Base-by-base conservation (phyloP, 2,888 invertebrate genomes). In the Hirtodrosophila trivittata region DNA sequence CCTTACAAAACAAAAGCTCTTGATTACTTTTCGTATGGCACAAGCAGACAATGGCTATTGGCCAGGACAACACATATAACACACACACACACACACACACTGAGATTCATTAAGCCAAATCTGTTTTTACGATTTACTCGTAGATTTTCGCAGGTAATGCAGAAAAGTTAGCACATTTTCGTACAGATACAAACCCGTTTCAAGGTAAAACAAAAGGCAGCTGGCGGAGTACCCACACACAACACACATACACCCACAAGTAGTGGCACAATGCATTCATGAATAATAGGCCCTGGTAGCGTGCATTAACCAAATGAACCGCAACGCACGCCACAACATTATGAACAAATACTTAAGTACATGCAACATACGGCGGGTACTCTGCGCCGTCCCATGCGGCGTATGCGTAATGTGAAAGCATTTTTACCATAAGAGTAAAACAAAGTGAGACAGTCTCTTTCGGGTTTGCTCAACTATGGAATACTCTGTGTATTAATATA, bases 281-380 rank as follows among this genome's bases (percentile, higher is more conserved):
- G 70, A 73, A 82, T 82, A 85, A 85, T 78, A 72, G 83, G 76
- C 78, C 66, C 55, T 46, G 58, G 68, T 52, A 28, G 52, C 70
- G 59, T 73, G 83, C 80, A 85, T 80, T 80, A 85, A 85, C 80
- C 78, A 85, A 80, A 80, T 80, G 80, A 80, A 80, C 80, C 80
- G 67, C 85, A 80, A 70, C 84, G 76, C 65, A 68, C 54, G 60
- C 60, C 67, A 70, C 67, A 69, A 63, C 73, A 57, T 67, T 70
- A 62, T 70, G 71, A 71, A 67, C 71, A 71, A 71, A 73, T 71
- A 71, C 71, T 62, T 68, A 52, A 66, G 69, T 45, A 66, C 60
- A 57, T 30, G 21, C 46, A 14, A 28, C 7, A 35, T 13, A 7
- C 35, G 18, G 5, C 18, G 18, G 5, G 3, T 21, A 16, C 13